Conservation (phyloP, 2,888 invertebrate species). For the Chouioia cunea region DNA sequence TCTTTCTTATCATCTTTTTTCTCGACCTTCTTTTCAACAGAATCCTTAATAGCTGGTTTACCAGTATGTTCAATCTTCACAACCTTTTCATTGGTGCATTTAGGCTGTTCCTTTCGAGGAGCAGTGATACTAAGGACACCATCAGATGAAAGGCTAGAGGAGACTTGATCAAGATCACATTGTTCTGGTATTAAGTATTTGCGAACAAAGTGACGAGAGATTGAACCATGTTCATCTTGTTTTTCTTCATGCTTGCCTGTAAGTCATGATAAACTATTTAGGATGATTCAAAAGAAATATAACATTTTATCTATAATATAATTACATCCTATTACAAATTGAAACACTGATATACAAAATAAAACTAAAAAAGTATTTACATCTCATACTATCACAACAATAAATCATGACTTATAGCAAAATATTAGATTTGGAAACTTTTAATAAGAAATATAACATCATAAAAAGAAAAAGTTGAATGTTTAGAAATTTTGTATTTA, state of each 20-base stretch:
- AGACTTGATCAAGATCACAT: constrained; percentile 78
- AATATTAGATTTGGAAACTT: too few species aligned
- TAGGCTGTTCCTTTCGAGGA: constrained; percentile 72
- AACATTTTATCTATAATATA: too few species aligned
- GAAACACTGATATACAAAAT: too few species aligned
- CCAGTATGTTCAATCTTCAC: constrained; percentile 61
- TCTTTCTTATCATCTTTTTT: constrained; percentile 43
- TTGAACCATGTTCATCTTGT: constrained; percentile 80
- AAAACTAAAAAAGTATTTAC: not conserved
- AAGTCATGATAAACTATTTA: constrained; percentile 10
- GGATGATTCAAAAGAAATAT: not conserved
- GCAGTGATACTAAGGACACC: constrained; percentile 84
- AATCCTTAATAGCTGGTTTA: constrained; percentile 55
- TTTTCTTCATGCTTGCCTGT: constrained; percentile 83
- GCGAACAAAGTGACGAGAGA: constrained; percentile 85
- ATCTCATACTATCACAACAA: too few species aligned
- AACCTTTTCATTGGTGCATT: constrained; percentile 52
- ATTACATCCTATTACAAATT: too few species aligned
- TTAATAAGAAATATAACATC: not conserved
- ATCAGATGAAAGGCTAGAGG: constrained; percentile 84
- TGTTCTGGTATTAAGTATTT: constrained; percentile 77
- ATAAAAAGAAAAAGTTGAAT: not conserved
- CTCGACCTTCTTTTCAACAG: constrained; percentile 28
- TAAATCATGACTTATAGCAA: too few species aligned
- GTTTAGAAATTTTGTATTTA: not conserved